Base-by-base conservation (phyloP, 2,888 invertebrate genomes). In the Xestia sexstrigata region DNA sequence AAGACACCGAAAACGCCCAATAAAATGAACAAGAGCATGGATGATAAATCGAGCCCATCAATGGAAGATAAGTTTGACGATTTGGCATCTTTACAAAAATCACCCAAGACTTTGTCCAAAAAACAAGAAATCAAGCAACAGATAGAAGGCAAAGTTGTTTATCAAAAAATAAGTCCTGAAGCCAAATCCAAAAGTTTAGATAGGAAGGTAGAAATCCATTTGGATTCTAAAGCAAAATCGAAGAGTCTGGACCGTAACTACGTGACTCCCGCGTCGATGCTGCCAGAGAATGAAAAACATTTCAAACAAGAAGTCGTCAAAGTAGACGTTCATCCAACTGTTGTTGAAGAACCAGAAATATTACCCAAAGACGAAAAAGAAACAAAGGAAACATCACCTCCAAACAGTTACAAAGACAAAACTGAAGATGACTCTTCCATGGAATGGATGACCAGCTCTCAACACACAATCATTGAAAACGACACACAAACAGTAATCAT, bases 181-280 rank as follows among this genome's bases (percentile, higher is more conserved):
- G 96, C 97, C 0, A 98, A 98, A 85, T 97, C 98, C 0, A 98
- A 97, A 89, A 98, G 98, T 88, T 95, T 98, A 76, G 98, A 98
- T 85, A 96, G 97, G 89, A 97, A 97, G 76, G 96, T 94, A 1
- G 97, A 98, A 73, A 95, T 95, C 72, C 97, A 97, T 84, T 95
- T 97, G 60, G 96, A 97, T 80, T 94, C 97, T 1, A 97, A 96
- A 45, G 93, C 96, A 0, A 98, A 98, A 92, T 97, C 97, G 0
- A 98, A 98, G 90, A 98, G 98, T 87, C 95, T 98, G 30, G 98
- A 98, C 89, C 97, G 97, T 87, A 97, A 97, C 90, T 97, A 98
- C 88, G 96, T 97, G 7, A 96, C 95, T 39, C 95, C 97, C 45
- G 90, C 90, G 8, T 92, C 93, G 49, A 92, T 92, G 76, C 65